phyloP scores from a whole-genome alignment of 2,797 vertebrate species.

The Microchirus variegatus region DNA sequence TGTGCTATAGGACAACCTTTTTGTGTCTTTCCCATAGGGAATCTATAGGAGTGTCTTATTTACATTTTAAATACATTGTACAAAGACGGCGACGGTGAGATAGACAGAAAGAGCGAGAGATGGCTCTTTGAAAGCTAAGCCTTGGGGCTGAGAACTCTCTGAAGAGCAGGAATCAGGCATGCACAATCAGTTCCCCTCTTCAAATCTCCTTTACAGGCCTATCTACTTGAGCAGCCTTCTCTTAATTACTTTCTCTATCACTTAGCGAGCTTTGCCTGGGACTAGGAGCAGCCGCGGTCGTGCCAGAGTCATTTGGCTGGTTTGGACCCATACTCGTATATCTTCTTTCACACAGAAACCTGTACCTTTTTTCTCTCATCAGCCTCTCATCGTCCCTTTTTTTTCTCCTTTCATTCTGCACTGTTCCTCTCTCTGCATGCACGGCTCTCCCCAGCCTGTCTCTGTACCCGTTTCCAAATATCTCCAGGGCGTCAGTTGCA shows the following conservation, averaged over 20 bases:
- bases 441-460: constrained; percentile 47
- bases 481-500: constrained; percentile 74
- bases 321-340: constrained; percentile 67
- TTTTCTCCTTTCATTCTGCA: constrained; percentile 37
- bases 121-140: constrained; percentile 79
- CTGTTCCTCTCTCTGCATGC: constrained; percentile 44
- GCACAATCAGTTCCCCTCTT: constrained; percentile 85
- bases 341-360: constrained; percentile 67
- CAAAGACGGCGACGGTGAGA: constrained; percentile 35
- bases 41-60: constrained; percentile 13
- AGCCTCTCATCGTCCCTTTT: constrained; percentile 33
- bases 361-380: constrained; percentile 28
- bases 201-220: constrained; percentile 83
- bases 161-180: constrained; percentile 84
- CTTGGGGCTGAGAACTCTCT: constrained; percentile 80
- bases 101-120: constrained; percentile 23
- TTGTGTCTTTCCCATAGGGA: background rate
- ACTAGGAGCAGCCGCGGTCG: constrained; percentile 64
- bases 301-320: constrained; percentile 80
- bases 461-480: constrained; percentile 69
- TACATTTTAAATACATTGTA: constrained; percentile 45
- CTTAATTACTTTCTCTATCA: constrained; percentile 85
- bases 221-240: constrained; percentile 84
- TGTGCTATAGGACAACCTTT: background rate
- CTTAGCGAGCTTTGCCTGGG: constrained; percentile 75